Base-by-base conservation (phyloP, 2,888 invertebrate genomes). In the Syritta pipiens region DNA sequence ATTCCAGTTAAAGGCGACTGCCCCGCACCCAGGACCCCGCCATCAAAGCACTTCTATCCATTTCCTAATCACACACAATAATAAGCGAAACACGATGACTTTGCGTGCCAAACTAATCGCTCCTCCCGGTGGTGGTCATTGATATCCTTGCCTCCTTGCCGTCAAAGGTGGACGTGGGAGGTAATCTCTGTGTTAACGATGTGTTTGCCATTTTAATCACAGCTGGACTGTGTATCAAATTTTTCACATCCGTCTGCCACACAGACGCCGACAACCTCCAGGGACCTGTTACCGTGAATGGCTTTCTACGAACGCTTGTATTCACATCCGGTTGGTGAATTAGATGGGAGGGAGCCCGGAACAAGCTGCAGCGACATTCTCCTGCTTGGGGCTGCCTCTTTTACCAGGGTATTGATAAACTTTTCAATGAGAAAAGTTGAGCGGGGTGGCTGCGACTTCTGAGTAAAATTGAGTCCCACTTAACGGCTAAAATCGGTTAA, bases 71-170 rank as follows among this genome's bases (percentile, higher is more conserved):
- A 42, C 14, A 40, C 63, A 48, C 20, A 57, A 14, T 35, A 57
- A 49, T 49, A 40, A 72, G 40, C 42, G 32, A 35, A 59, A 49
- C 49, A 32, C 40, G 49, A 59, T 65, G 57, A 51, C 46, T 53
- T 63, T 49, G 55, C 63, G 49, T 57, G 72, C 35, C 12, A 32
- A 57, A 24, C 57, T 37, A 74, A 74, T 65, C 72, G 35, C 57
- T 65, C 20, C 20, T 9, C 22, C 14, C 20, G 42, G 55, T 57
- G 62, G 48, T 55, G 63, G 19, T 48, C 55, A 19, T 19, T 24
- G 19, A 5, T 5, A 7, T 6, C 4, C 10, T 7, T 20, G 12
- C 19, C 14, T 14, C 20, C 3, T 40, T 6, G 20, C 6, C 37
- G 12, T 10, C 37, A n/a, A 28, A 26, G 28, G 46, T 32, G 32